Evolutionary conservation across 2,888 invertebrate species (phyloP).

Genomic region (Crematogaster levior): DNA sequence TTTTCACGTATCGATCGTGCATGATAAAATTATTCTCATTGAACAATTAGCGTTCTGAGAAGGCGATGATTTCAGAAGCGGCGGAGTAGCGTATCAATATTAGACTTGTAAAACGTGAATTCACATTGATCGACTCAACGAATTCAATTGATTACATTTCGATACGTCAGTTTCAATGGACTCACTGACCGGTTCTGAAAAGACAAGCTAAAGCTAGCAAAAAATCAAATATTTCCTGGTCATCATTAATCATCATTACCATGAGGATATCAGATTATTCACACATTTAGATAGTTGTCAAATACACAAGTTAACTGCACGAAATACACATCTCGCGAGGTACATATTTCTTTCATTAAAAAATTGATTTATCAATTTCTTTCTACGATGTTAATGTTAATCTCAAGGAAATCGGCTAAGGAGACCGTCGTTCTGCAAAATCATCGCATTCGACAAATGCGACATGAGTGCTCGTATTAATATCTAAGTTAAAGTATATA

Average conservation of each 20-base stretch:
- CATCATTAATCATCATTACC: no score
- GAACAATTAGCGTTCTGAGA: slow-evolving; percentile 42
- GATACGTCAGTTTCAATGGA: background rate
- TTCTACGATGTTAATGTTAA: background rate
- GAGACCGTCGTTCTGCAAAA: slow-evolving; percentile 17
- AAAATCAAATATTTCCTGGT: no score
- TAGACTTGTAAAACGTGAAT: background rate
- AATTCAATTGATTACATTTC: background rate
- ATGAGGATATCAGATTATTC: no score
- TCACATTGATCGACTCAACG: background rate
- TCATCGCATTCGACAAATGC: slow-evolving; percentile 52
- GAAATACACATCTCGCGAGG: background rate
- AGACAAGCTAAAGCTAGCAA: background rate
- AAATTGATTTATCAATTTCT: background rate
- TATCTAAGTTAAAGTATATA: slow-evolving; percentile 55
- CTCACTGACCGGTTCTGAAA: background rate
- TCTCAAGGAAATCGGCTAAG: background rate
- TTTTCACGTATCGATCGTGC: slow-evolving; percentile 36
- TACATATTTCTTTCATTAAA: background rate
- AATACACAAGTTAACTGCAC: background rate
- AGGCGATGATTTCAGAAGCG: slow-evolving; percentile 43
- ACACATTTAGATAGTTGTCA: no score
- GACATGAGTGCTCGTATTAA: slow-evolving; percentile 34
- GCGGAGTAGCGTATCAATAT: background rate
- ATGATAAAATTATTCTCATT: slow-evolving; percentile 43